Conservation (phyloP, 2,888 invertebrate genomes). For the Xylota sylvarum region DNA sequence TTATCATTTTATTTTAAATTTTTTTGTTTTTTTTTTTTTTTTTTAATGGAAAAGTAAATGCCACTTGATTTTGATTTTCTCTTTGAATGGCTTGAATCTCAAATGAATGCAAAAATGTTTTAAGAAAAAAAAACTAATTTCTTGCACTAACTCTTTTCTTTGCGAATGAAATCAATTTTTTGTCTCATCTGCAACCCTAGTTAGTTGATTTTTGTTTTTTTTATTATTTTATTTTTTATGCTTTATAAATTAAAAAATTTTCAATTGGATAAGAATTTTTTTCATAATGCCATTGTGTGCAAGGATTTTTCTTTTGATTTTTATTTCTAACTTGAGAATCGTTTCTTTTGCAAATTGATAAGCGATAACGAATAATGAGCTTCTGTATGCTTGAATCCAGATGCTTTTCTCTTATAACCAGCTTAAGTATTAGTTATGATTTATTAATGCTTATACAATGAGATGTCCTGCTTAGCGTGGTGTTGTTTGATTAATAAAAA, state of each 20-base stretch:
- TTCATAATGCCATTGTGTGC: conserved; percentile 72
- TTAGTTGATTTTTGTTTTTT: conserved; percentile 26
- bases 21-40: conserved; percentile 17
- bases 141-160: conserved; percentile 68
- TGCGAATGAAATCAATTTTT: conserved; percentile 56
- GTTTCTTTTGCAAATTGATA: conserved; percentile 54
- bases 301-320: conserved; percentile 67
- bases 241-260: conserved; percentile 66
- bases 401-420: conserved; percentile 66
- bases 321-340: conserved; percentile 50
- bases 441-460: conserved; percentile 55
- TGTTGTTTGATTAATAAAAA: conserved; percentile 63
- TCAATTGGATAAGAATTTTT: conserved; percentile 66
- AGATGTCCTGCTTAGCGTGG: conserved; percentile 71
- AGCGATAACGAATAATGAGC: conserved; percentile 54
- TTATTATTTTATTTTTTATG: conserved; percentile 39
- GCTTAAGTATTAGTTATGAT: conserved; percentile 59
- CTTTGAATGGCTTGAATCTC: conserved; percentile 71
- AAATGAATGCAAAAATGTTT: conserved; percentile 56
- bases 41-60: conserved; percentile 12
- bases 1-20: conserved; percentile 10
- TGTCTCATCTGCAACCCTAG: conserved; percentile 72
- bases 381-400: conserved; percentile 72
- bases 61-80: conserved; percentile 47
- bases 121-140: conserved; percentile 28